These are phyloP conservation scores for Oreocharis arfaki DNA, from an alignment of 2,113 vertebrate species.

Conservation along the genomic window DNA sequence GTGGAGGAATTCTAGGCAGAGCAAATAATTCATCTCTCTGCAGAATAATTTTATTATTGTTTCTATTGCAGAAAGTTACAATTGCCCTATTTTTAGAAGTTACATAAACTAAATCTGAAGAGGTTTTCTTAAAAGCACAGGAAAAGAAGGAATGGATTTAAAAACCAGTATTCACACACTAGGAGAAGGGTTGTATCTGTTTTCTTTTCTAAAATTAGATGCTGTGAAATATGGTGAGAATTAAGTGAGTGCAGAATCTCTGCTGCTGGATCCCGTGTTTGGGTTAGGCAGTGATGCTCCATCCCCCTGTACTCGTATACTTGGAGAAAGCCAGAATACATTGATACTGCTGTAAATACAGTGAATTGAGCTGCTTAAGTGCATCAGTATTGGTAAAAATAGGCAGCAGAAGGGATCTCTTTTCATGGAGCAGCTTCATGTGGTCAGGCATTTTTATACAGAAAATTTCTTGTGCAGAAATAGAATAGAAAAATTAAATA, in stretches of 20 bases:
- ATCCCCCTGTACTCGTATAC: neutral
- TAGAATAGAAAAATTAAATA: neutral
- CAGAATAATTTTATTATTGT: neutral
- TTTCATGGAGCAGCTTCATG: neutral
- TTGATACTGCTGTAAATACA: neutral
- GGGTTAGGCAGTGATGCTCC: neutral
- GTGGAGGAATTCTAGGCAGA: neutral
- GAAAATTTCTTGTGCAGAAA: rapidly evolving
- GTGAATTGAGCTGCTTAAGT: neutral
- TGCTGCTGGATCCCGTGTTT: neutral
- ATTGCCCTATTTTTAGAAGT: neutral
- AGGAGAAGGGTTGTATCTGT: neutral
- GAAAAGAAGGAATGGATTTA: neutral
- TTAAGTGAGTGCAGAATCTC: neutral
- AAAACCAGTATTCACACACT: neutral
- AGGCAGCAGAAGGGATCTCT: neutral
- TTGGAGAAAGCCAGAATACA: neutral
- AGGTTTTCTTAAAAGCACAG: neutral
- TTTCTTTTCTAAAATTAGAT: neutral
- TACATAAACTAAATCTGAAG: neutral
- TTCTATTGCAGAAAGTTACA: neutral
- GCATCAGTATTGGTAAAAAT: neutral
- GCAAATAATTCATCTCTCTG: neutral
- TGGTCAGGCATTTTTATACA: neutral
- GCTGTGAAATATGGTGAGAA: neutral